A percentile compares a stretch with the other conserved stretches of the same genome.
phyloP scores from a whole-genome alignment of 2,113 vertebrate species.

The Nicator chloris region DNA sequence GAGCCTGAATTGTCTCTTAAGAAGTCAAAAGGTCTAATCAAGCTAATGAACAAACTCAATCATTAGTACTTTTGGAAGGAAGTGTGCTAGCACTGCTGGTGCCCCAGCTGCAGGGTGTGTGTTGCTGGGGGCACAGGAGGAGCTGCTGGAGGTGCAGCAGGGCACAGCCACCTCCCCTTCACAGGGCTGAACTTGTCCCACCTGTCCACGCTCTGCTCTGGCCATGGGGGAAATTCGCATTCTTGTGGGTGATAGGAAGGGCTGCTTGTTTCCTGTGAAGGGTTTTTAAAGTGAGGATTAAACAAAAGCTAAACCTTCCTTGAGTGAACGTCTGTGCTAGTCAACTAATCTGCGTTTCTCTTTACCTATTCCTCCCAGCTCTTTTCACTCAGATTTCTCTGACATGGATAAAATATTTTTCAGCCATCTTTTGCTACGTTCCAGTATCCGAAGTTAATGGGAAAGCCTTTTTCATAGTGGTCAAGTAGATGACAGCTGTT shows the following conservation, averaged over 20 bases:
- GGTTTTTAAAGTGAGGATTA: background rate
- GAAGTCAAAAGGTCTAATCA: slow-evolving; percentile 66
- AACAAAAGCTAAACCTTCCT: background rate
- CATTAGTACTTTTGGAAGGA: slow-evolving; percentile 35
- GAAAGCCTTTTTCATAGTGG: background rate
- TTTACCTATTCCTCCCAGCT: background rate
- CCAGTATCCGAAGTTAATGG: background rate
- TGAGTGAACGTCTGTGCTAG: background rate
- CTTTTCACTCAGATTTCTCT: background rate
- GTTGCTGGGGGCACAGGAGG: background rate
- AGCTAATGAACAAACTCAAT: slow-evolving; percentile 51
- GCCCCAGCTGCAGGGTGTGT: background rate
- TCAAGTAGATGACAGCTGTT: background rate
- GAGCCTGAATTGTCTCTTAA: slow-evolving; percentile 48
- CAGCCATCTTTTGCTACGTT: background rate
- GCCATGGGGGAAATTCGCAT: background rate
- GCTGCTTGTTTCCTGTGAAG: background rate
- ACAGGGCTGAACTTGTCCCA: background rate
- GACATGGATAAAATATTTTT: background rate
- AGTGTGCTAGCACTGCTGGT: background rate
- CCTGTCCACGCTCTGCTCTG: background rate
- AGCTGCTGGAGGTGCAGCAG: background rate
- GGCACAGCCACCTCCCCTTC: background rate
- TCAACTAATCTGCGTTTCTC: background rate
- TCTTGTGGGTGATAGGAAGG: background rate